These are phyloP conservation scores for Enteromius anoplus DNA, from an alignment of 2,797 vertebrate genomes.

Conservation along the genomic window DNA sequence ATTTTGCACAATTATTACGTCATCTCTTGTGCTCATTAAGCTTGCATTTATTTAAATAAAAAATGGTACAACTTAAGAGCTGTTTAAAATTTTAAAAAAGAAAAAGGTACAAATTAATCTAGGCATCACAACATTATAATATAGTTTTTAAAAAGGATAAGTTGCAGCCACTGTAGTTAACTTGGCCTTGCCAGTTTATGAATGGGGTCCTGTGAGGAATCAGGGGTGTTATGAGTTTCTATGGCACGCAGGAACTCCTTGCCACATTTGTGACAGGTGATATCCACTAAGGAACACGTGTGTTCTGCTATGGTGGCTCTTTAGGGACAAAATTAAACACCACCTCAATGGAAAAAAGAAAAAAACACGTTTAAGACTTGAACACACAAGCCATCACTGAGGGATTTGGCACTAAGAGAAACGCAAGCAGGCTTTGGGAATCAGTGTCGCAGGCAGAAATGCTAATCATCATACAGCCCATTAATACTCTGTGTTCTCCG, in stretches of 20 bases:
- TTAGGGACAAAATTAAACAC: constrained; percentile 38
- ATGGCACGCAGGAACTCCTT: neutral
- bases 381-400: constrained; percentile 16
- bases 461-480: constrained; percentile 18
- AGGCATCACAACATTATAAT: neutral
- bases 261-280: constrained; percentile 14
- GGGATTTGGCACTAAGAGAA: constrained; percentile 10
- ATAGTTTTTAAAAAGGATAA: neutral
- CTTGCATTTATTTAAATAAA: neutral
- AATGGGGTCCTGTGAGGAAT: constrained; percentile 18
- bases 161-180: neutral
- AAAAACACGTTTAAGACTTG: neutral
- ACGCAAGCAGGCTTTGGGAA: constrained; percentile 21
- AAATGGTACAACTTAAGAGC: neutral
- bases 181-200: constrained; percentile 9
- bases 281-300: constrained; percentile 5
- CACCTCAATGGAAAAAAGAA: constrained; percentile 10
- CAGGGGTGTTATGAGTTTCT: neutral
- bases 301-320: constrained; percentile 26
- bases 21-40: neutral
- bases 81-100: neutral
- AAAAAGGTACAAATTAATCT: neutral
- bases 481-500: neutral
- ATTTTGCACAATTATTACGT: neutral
- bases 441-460: constrained; percentile 25